phyloP scores from a whole-genome alignment of 92 coral and sea anemone genomes.

The Phymanthus crucifer region DNA sequence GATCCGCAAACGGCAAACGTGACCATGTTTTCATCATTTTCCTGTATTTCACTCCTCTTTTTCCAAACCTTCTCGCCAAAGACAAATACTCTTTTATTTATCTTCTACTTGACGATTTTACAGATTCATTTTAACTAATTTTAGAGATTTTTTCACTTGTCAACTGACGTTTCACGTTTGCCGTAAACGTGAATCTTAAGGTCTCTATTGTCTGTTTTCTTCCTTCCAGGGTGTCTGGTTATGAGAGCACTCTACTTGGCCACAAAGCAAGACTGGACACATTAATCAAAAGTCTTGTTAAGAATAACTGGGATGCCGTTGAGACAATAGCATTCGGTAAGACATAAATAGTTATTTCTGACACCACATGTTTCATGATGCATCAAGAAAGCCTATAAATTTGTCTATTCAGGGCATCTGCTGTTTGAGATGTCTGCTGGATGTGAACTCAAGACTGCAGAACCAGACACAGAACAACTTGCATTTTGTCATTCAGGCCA shows the following conservation, averaged over 20 bases:
- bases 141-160: no score
- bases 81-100: no score
- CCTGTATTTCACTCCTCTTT: no score
- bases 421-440: constrained; percentile 84
- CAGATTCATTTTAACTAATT: no score
- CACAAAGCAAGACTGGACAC: constrained; percentile 74
- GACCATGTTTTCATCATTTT: no score
- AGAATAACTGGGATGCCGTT: constrained; percentile 53
- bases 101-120: no score
- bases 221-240: constrained; percentile 70
- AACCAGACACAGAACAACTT: constrained; percentile 67
- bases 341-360: constrained; percentile 6
- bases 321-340: constrained; percentile 72
- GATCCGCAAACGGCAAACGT: no score
- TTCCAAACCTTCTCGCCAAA: no score
- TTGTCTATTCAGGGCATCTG: constrained; percentile 59
- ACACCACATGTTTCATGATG: background rate
- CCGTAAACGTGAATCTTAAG: no score
- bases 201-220: background rate
- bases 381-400: background rate
- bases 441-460: constrained; percentile 65
- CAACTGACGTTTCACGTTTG: no score
- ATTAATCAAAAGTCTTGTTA: constrained; percentile 52
- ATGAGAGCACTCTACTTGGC: constrained; percentile 71
- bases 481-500: constrained; percentile 43